Evolutionary conservation across 2,888 invertebrate species (phyloP).

Genomic region (Chrysotoxum bicinctum): DNA sequence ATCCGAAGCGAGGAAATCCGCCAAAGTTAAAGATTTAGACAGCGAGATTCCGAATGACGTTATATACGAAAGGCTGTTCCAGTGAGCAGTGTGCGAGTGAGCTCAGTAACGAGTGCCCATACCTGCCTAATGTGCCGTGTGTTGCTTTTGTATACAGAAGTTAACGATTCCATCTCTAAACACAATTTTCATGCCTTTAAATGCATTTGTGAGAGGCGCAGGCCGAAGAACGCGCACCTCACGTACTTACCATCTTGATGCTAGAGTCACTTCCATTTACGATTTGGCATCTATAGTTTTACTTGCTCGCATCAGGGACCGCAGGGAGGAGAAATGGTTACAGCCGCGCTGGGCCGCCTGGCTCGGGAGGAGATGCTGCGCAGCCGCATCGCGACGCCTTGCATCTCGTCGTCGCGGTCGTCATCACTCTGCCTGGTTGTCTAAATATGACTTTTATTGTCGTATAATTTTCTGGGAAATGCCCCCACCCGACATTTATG

Average conservation of each 20-base stretch:
- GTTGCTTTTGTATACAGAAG: conserved; percentile 50
- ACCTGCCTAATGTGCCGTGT: not conserved
- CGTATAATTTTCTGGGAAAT: conserved; percentile 71
- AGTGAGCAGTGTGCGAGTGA: conserved; percentile 2
- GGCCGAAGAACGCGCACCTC: conserved; percentile 52
- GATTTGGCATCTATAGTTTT: conserved; percentile 59
- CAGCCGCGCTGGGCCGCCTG: not conserved
- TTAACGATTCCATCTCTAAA: conserved; percentile 69
- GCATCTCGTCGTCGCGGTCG: not conserved
- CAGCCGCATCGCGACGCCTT: not conserved
- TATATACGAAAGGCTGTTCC: conserved; percentile 4
- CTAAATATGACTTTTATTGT: conserved; percentile 73
- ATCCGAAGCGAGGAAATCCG: conserved; percentile 38
- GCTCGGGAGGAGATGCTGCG: conserved; percentile 12
- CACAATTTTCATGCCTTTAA: conserved; percentile 67
- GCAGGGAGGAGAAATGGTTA: not conserved
- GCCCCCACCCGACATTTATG: conserved; percentile 71
- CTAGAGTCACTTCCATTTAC: conserved; percentile 70
- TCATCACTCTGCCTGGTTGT: conserved; percentile 66
- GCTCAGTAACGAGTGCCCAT: conserved; percentile 29
- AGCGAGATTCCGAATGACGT: conserved; percentile 35
- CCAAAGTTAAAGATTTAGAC: conserved; percentile 60
- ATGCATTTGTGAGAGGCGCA: conserved; percentile 61
- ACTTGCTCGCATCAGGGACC: not conserved
- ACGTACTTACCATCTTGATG: conserved; percentile 67